These are phyloP conservation scores for Otolemur crassicaudatus DNA, from an alignment of 2,797 vertebrate genomes.

Conservation along the genomic window DNA sequence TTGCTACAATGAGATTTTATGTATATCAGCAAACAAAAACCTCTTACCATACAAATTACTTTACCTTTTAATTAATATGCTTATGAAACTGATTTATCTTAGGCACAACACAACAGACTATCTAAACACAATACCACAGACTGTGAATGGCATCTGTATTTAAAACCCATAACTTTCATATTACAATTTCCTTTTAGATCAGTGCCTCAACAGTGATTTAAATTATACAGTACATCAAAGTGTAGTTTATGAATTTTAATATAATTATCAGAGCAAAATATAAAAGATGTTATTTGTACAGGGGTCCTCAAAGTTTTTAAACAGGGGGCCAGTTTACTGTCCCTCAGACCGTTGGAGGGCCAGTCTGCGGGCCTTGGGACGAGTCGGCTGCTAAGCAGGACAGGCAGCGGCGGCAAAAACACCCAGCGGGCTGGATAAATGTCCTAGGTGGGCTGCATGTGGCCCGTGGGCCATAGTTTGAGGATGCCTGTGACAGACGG, in stretches of 20 bases:
- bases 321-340: no score
- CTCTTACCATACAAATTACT: constrained; percentile 5
- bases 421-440: no score
- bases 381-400: no score
- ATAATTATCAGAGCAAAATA: constrained; percentile 27
- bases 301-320: no score
- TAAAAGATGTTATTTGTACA: background rate
- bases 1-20: background rate
- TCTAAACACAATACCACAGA: background rate
- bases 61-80: background rate
- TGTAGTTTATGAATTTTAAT: background rate
- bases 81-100: background rate
- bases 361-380: no score
- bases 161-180: constrained; percentile 33
- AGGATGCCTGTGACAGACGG: background rate
- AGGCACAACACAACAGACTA: background rate
- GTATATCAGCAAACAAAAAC: background rate
- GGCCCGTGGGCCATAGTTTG: no score
- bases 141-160: background rate
- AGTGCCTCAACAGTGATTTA: background rate
- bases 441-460: no score
- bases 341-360: no score
- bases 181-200: constrained; percentile 3
- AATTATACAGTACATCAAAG: background rate
- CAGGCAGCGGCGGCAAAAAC: no score